phyloP scores from a whole-genome alignment of 2,888 invertebrate genomes.

The Ectemnius cavifrons region DNA sequence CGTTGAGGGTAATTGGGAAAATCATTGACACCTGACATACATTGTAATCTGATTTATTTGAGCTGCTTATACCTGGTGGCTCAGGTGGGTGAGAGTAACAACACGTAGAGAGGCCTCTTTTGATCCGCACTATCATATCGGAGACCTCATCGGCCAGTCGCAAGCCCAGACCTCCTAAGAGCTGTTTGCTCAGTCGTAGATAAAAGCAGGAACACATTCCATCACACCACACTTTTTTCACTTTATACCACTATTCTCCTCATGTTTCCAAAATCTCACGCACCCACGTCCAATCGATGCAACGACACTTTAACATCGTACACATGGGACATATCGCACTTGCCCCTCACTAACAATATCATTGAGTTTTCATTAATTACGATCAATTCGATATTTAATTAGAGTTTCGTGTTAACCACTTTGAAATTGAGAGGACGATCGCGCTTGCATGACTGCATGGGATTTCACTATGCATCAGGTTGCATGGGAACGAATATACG shows the following conservation, averaged over 20 bases:
- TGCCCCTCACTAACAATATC: too few relatives aligned
- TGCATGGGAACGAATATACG: constrained; percentile 45
- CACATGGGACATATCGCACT: too few relatives aligned
- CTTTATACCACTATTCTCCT: constrained; percentile 4
- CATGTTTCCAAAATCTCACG: background rate
- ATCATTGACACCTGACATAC: too few relatives aligned
- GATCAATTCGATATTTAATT: too few relatives aligned
- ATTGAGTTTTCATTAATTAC: too few relatives aligned
- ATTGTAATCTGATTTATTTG: constrained; percentile 11
- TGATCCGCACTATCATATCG: constrained; percentile 73
- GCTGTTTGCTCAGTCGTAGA: constrained; percentile 69
- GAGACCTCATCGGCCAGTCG: constrained; percentile 70
- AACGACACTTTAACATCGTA: too few relatives aligned
- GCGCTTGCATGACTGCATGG: constrained; percentile 49
- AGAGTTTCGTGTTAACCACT: too few relatives aligned
- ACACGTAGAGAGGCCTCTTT: constrained; percentile 68
- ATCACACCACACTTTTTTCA: constrained; percentile 52
- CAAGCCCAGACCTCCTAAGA: constrained; percentile 68
- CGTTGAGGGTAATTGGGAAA: background rate
- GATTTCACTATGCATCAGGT: constrained; percentile 52
- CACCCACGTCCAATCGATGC: background rate
- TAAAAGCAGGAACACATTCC: constrained; percentile 75
- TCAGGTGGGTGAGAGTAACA: constrained; percentile 66
- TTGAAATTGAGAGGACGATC: constrained; percentile 37
- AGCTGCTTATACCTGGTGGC: constrained; percentile 65